Conservation (phyloP, 2,888 invertebrate genomes). For the Bhutanitis thaidina region DNA sequence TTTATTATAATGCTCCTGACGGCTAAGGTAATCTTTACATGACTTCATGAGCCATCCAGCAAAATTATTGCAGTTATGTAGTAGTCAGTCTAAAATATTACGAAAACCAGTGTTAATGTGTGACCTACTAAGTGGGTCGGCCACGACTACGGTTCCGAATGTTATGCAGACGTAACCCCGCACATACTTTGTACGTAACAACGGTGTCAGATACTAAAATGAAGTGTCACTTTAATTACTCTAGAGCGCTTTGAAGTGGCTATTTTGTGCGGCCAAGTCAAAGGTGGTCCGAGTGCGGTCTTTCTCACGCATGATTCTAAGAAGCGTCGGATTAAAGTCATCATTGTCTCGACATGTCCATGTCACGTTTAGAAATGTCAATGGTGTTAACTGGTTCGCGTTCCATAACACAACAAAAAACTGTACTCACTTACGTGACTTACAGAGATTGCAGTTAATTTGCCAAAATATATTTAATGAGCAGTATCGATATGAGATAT, state of each 20-base stretch:
- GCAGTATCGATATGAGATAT: slow-evolving; percentile 21
- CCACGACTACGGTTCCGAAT: slow-evolving; percentile 7
- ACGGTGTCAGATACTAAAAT: slow-evolving; percentile 30
- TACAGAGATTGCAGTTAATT: slow-evolving; percentile 2
- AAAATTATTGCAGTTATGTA: slow-evolving; percentile 8
- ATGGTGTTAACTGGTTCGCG: slow-evolving; percentile 12
- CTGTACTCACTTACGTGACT: slow-evolving; percentile 34
- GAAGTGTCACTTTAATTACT: slow-evolving; percentile 56
- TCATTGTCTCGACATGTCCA: slow-evolving; percentile 13
- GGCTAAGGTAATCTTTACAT: slow-evolving; percentile 1
- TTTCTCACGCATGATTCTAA: slow-evolving; percentile 47
- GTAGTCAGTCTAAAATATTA: slow-evolving; percentile 3
- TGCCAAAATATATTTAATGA: not conserved
- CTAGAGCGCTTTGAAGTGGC: slow-evolving; percentile 38
- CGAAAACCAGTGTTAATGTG: slow-evolving; percentile 13
- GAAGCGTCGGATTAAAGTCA: slow-evolving; percentile 23
- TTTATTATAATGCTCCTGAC: slow-evolving; percentile 1
- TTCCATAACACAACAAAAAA: slow-evolving; percentile 40
- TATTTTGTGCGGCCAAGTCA: slow-evolving; percentile 49
- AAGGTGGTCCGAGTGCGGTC: slow-evolving; percentile 45
- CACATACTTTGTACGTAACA: slow-evolving; percentile 32
- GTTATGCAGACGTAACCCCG: slow-evolving; percentile 36
- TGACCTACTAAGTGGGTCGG: slow-evolving; percentile 17
- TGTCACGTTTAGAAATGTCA: slow-evolving; percentile 20
- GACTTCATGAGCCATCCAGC: slow-evolving; percentile 3